Evolutionary conservation across 2,888 invertebrate species (phyloP).

Genomic region (Ennomos erosarius): DNA sequence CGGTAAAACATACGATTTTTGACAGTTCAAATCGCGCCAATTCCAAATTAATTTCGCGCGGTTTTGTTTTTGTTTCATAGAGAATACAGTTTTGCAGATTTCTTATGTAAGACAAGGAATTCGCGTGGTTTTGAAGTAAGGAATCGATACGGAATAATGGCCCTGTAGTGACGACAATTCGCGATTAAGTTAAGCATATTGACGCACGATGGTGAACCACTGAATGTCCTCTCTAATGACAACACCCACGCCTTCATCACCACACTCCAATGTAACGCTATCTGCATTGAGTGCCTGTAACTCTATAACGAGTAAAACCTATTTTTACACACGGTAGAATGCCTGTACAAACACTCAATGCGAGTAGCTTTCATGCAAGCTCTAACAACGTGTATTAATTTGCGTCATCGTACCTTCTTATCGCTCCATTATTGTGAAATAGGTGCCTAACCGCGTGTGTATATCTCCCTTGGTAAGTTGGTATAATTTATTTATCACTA

Average conservation of each 20-base stretch:
- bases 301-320: constrained; percentile 34
- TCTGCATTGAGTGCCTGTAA: constrained; percentile 54
- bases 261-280: constrained; percentile 57
- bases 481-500: background rate
- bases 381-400: constrained; percentile 31
- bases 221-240: constrained; percentile 54
- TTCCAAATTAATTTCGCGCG: too few species aligned
- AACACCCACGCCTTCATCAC: constrained; percentile 61
- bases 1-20: too few species aligned
- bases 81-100: too few species aligned
- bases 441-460: constrained; percentile 5
- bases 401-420: constrained; percentile 34
- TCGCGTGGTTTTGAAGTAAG: too few species aligned
- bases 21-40: too few species aligned
- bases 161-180: constrained; percentile 73
- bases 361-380: constrained; percentile 31
- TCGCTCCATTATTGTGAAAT: constrained; percentile 16
- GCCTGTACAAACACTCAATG: constrained; percentile 33
- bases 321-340: constrained; percentile 35
- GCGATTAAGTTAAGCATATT: constrained; percentile 71
- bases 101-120: too few species aligned
- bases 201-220: constrained; percentile 68
- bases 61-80: too few species aligned
- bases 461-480: background rate
- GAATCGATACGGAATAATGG: too few species aligned